A percentile compares a stretch with the other conserved stretches of the same genome.
phyloP scores from a whole-genome alignment of 2,888 invertebrate genomes.

The Tolmerus cingulatus region DNA sequence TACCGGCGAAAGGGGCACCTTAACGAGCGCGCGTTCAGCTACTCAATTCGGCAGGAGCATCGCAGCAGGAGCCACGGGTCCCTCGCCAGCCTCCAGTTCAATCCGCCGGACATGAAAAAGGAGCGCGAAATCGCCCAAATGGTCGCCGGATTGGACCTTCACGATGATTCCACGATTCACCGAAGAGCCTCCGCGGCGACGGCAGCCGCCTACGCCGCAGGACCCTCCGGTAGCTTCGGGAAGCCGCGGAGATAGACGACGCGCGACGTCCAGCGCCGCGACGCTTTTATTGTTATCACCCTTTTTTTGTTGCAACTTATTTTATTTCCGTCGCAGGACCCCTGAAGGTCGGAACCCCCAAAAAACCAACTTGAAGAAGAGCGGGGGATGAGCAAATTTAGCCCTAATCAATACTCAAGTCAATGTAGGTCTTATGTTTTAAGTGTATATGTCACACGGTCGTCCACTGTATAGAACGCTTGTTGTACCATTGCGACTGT shows the following conservation, averaged over 20 bases:
- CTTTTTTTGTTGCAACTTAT: constrained; percentile 14
- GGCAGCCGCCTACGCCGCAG: constrained; percentile 50
- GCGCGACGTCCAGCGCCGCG: not conserved
- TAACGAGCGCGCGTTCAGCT: constrained; percentile 92
- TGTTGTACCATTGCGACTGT: constrained; percentile 5
- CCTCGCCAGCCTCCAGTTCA: constrained; percentile 88
- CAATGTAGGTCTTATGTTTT: not conserved
- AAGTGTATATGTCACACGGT: constrained; percentile 4
- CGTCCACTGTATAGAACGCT: not conserved
- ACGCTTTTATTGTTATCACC: not conserved
- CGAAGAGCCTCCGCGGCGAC: constrained; percentile 52
- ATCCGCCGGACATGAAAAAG: constrained; percentile 84
- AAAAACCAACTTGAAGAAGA: not conserved
- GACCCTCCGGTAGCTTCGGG: constrained; percentile 57
- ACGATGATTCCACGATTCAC: constrained; percentile 70
- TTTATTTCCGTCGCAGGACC: not conserved
- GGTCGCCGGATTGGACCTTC: constrained; percentile 87
- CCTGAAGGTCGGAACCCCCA: not conserved
- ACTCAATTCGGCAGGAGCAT: constrained; percentile 93
- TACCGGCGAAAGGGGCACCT: constrained; percentile 90
- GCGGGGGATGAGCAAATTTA: not conserved
- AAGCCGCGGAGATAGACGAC: constrained; percentile 60
- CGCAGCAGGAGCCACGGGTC: constrained; percentile 92
- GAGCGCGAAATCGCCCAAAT: constrained; percentile 92
- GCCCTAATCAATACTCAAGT: constrained; percentile 22